Evolutionary conservation across 2,797 vertebrate species (phyloP).

Genomic region (Sparidentex hasta): DNA sequence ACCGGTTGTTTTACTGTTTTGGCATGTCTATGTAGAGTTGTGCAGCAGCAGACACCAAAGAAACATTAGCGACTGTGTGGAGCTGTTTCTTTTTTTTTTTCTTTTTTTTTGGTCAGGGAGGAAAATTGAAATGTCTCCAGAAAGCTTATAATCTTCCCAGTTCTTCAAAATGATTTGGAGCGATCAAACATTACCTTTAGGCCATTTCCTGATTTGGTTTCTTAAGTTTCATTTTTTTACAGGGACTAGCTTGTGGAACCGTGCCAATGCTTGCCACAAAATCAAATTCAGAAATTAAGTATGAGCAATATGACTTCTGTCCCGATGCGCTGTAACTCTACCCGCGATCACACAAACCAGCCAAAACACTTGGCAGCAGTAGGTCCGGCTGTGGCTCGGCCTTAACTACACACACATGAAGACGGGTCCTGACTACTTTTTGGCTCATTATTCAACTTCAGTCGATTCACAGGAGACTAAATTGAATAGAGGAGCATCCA

Average conservation of each 20-base stretch:
- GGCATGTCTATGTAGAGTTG: background rate
- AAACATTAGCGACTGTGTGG: background rate
- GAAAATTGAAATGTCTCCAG: background rate
- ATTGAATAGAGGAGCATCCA: constrained; percentile 33
- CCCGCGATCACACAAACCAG: constrained; percentile 31
- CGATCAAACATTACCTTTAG: background rate
- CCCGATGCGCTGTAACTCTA: constrained; percentile 27
- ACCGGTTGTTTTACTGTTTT: background rate
- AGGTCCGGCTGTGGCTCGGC: constrained; percentile 11
- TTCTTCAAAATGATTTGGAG: background rate
- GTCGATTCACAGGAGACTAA: constrained; percentile 42
- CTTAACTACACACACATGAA: constrained; percentile 16
- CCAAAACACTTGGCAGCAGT: constrained; percentile 19
- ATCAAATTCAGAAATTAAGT: constrained; percentile 17
- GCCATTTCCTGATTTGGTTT: background rate
- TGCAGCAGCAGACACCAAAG: constrained; percentile 1
- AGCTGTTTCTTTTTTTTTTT: too few relatives aligned
- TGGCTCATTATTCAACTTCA: constrained; percentile 56
- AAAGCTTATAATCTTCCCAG: background rate
- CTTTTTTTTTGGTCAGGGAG: background rate
- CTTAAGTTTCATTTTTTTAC: background rate
- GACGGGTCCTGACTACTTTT: constrained; percentile 45
- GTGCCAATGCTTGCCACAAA: constrained; percentile 4
- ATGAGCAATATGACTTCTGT: constrained; percentile 18
- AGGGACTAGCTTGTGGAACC: background rate